These are phyloP conservation scores for Pristionchus entomophagus DNA, from an alignment of 2,888 invertebrate genomes.

Conservation along the genomic window DNA sequence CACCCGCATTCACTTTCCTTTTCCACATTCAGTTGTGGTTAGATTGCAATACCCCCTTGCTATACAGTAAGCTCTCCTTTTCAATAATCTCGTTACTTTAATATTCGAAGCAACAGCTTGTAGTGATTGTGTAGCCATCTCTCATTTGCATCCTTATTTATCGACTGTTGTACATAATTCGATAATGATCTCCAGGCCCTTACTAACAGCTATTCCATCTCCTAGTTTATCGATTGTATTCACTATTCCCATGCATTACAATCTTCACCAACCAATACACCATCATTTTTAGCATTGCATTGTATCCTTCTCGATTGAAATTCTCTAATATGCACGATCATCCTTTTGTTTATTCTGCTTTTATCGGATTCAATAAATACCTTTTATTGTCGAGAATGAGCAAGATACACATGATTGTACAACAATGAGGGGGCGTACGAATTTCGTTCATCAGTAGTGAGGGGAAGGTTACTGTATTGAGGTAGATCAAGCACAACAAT, in stretches of 20 bases:
- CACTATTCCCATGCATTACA: neutral
- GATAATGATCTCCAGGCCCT: neutral
- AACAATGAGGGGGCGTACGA: neutral
- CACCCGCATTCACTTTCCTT: neutral
- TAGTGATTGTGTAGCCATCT: neutral
- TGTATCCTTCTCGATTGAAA: neutral
- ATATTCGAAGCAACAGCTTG: too few relatives aligned
- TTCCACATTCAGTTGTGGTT: neutral
- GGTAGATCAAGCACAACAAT: slow-evolving; percentile 42
- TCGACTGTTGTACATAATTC: slow-evolving; percentile 6
- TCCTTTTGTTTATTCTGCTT: neutral
- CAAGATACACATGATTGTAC: neutral
- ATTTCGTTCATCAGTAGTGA: too few relatives aligned
- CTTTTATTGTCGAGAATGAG: too few relatives aligned
- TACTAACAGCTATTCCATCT: neutral
- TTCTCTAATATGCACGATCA: neutral
- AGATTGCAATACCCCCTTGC: neutral
- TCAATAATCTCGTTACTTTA: too few relatives aligned
- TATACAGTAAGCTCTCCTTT: neutral
- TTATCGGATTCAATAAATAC: neutral
- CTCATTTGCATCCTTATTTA: neutral
- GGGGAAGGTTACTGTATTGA: neutral
- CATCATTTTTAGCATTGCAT: neutral
- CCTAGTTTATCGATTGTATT: neutral
- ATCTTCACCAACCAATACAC: too few relatives aligned